Conservation (phyloP, 2,888 invertebrate species). For the Buathra laborator region DNA sequence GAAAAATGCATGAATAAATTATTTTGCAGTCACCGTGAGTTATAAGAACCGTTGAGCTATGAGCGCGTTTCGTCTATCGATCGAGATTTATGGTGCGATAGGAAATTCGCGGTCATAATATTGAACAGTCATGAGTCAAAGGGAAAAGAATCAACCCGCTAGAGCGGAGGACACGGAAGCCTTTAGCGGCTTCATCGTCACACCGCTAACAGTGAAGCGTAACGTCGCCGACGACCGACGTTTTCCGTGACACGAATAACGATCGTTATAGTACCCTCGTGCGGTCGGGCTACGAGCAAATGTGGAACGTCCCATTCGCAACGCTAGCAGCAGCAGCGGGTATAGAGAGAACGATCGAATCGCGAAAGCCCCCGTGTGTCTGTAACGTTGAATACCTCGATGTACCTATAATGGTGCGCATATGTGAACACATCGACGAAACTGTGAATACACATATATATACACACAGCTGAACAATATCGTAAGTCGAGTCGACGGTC, state of each 20-base stretch:
- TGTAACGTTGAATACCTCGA: slow-evolving; percentile 56
- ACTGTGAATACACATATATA: slow-evolving; percentile 4
- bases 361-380: slow-evolving; percentile 37
- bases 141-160: slow-evolving; percentile 3
- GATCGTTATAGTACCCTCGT: slow-evolving; percentile 55
- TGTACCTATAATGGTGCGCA: slow-evolving; percentile 5
- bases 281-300: slow-evolving; percentile 36
- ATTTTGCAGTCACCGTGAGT: background rate
- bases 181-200: slow-evolving; percentile 35
- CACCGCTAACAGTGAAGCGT: background rate
- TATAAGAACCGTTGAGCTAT: background rate
- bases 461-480: slow-evolving; percentile 22
- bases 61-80: slow-evolving; percentile 28
- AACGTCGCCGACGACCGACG: slow-evolving; percentile 49
- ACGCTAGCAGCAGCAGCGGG: slow-evolving; percentile 17
- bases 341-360: slow-evolving; percentile 63
- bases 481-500: slow-evolving; percentile 26
- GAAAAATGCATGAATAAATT: no score
- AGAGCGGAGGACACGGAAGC: slow-evolving; percentile 50
- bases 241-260: slow-evolving; percentile 70
- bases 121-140: slow-evolving; percentile 35
- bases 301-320: slow-evolving; percentile 65
- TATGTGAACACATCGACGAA: background rate
- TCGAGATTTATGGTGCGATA: slow-evolving; percentile 7
- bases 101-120: slow-evolving; percentile 51